Conservation (phyloP, 1,140 invertebrate genomes). For the Dendrolimus kikuchii region DNA sequence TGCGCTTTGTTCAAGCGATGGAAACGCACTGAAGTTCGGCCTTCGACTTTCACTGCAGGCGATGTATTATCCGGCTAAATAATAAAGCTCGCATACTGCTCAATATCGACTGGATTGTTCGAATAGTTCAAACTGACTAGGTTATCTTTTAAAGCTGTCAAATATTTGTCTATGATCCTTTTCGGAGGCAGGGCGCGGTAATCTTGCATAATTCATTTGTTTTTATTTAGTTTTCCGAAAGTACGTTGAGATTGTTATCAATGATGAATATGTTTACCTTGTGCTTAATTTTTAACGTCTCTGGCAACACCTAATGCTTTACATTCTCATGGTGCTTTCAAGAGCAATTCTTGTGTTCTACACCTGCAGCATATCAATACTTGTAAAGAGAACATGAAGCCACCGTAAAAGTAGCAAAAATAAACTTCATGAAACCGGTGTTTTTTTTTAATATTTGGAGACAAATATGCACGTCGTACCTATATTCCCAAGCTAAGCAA, state of each 20-base stretch:
- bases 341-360: no score
- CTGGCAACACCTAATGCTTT: background rate
- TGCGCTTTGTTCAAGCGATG: slow-evolving; percentile 24
- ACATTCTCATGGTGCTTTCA: no score
- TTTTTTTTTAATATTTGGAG: no score
- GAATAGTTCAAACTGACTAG: slow-evolving; percentile 1
- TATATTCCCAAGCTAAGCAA: no score
- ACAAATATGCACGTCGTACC: no score
- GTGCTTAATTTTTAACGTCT: slow-evolving; percentile 11
- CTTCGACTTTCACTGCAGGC: slow-evolving; percentile 57
- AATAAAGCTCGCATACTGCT: background rate
- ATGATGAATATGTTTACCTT: slow-evolving; percentile 11
- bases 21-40: slow-evolving; percentile 29
- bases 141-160: slow-evolving; percentile 5
- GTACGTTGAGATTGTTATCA: slow-evolving; percentile 8
- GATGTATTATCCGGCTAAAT: slow-evolving; percentile 6
- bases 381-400: no score
- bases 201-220: slow-evolving; percentile 28
- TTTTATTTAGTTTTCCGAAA: slow-evolving; percentile 16
- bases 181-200: slow-evolving; percentile 9
- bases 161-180: slow-evolving; percentile 5
- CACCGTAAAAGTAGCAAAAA: no score
- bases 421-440: no score
- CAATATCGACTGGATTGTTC: background rate
- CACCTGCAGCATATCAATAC: no score